Conservation (phyloP, 37 sponge, comb jelly and placozoan species). For the Crambe crambe region DNA sequence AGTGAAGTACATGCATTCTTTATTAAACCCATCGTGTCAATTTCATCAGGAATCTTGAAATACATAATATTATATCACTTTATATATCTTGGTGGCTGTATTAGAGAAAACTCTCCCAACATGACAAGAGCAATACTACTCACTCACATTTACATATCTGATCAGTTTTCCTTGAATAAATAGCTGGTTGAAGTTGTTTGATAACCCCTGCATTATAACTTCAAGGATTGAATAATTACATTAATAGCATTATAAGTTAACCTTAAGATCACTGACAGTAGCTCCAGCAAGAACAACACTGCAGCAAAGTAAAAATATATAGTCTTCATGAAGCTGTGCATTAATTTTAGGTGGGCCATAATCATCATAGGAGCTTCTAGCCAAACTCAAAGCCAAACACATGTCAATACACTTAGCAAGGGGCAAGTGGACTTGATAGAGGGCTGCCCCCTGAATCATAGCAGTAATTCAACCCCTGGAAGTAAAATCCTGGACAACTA, state of each 20-base stretch:
- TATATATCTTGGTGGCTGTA: neutral
- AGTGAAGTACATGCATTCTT: neutral
- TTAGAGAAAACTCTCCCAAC: neutral
- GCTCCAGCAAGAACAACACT: neutral
- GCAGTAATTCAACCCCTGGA: too few species aligned
- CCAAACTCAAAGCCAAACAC: too few species aligned
- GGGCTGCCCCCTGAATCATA: too few species aligned
- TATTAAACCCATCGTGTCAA: neutral
- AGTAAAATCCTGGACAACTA: too few species aligned
- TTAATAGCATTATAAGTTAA: too few species aligned
- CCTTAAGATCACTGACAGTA: neutral
- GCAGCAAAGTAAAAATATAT: neutral
- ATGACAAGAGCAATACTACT: neutral
- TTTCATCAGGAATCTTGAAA: conserved; percentile 10
- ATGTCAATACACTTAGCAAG: too few species aligned
- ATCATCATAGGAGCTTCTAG: too few species aligned
- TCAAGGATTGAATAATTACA: neutral
- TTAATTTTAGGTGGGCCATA: too few species aligned
- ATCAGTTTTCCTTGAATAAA: conserved; percentile 10
- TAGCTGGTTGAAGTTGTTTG: neutral
- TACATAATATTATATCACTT: neutral
- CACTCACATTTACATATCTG: conserved; percentile 1
- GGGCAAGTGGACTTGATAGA: too few species aligned
- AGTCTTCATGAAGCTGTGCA: too few species aligned
- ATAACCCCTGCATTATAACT: neutral